Evolutionary conservation across 2,888 invertebrate genomes (phyloP), one percentile per base, ranked within the genome.

Genomic region (Callyntrura sp.): DNA sequence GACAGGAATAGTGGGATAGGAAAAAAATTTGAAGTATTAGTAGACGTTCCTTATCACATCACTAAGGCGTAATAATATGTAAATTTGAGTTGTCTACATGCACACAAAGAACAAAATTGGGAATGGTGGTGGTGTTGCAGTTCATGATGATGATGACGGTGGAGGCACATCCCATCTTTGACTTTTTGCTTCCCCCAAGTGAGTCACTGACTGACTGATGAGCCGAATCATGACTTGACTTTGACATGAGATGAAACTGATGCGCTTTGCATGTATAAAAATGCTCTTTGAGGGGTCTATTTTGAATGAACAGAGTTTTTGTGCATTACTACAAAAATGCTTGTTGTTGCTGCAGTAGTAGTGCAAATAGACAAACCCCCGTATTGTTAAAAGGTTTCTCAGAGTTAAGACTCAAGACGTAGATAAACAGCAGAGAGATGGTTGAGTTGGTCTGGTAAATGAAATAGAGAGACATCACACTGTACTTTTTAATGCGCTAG

Each of bases 171-270:
- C 65, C 78, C 62, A 48, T 68, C 51, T 62, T 65, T 85, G 78
- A 85, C 78, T 85, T 85, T 85, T 60, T 45, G 35, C 78, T 62
- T 60, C 82, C 78, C 73, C 57, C 60, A 73, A 85, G 78, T 85
- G 78, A 85, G 85, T 85, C 85, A 85, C 76, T 85, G 85, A 85
- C 85, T 85, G 85, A 85, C 85, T 85, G 85, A 85, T 85, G 85
- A 85, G 85, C 78, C 85, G 78, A 76, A 62, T 85, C 85, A 85
- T 85, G 85, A 85, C 85, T 85, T 76, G 85, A 85, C 78, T 85
- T 79, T 85, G 85, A 85, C 85, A 73, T 85, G 85, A 78, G 85
- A 78, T 85, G 65, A 85, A 85, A 48, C 43, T 78, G 78, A 78
- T 78, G 85, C 57, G 85, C n/a, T n/a, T 25, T 85, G 70, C 85